These are phyloP conservation scores for Drosophila novamexicana DNA, from an alignment of 1,140 invertebrate species.

Conservation along the genomic window DNA sequence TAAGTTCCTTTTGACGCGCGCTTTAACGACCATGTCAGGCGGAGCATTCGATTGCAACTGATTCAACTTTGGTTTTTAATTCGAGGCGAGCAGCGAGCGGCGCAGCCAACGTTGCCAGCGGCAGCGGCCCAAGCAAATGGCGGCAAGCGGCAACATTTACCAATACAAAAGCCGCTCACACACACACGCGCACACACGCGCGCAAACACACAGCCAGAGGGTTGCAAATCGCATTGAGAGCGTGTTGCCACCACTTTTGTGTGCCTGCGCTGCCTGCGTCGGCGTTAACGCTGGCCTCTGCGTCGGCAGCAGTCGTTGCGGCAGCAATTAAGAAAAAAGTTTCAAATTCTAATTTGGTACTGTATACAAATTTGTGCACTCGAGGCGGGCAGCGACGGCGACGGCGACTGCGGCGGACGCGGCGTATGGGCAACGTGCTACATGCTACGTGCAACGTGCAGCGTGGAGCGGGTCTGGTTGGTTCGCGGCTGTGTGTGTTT, in stretches of 20 bases:
- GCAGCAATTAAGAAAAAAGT: conserved; percentile 84
- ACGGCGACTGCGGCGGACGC: conserved; percentile 35
- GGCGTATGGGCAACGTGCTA: background rate
- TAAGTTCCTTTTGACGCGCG: conserved; percentile 27
- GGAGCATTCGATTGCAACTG: conserved; percentile 83
- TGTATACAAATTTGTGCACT: conserved; percentile 84
- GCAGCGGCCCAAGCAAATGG: conserved; percentile 63
- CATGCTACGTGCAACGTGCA: too few relatives aligned
- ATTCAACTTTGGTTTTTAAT: conserved; percentile 75
- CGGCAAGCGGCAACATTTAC: conserved; percentile 82
- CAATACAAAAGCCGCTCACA: conserved; percentile 72
- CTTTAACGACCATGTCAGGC: conserved; percentile 73
- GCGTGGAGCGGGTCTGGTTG: conserved; percentile 1
- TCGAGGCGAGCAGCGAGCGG: conserved; percentile 36
- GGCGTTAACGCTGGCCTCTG: conserved; percentile 5
- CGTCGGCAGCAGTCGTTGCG: conserved; percentile 17
- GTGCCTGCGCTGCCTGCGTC: conserved; percentile 41
- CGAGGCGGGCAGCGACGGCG: conserved; percentile 47
- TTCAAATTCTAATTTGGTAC: conserved; percentile 84
- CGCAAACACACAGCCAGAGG: conserved; percentile 26
- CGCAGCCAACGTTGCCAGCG: conserved; percentile 19
- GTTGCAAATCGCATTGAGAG: conserved; percentile 69
- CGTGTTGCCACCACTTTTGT: conserved; percentile 80
- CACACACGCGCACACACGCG: conserved; percentile 23
- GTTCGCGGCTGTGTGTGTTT: conserved; percentile 16